Conservation (phyloP, 2,888 invertebrate genomes). For the Druceiella hillmani region DNA sequence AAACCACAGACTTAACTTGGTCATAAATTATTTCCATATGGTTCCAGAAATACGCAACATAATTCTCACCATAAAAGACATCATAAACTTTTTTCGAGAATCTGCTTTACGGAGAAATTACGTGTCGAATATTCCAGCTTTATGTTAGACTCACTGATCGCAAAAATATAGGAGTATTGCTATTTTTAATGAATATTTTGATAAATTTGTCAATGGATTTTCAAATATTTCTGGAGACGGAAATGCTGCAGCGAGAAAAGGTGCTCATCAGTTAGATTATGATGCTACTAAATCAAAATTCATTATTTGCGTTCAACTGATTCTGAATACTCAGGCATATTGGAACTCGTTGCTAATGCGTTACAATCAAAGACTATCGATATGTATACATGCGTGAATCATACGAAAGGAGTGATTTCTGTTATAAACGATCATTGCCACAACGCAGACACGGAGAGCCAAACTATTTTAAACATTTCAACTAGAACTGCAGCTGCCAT, state of each 20-base stretch:
- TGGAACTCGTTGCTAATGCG: slow-evolving; percentile 12
- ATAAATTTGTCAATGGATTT: slow-evolving; percentile 11
- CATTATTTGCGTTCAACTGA: slow-evolving; percentile 8
- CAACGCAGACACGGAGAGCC: slow-evolving; percentile 7
- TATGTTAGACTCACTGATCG: slow-evolving; percentile 18
- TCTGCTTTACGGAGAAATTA: slow-evolving; percentile 18
- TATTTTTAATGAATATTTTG: slow-evolving; percentile 18
- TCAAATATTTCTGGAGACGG: slow-evolving; percentile 2
- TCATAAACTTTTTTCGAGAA: slow-evolving; percentile 23
- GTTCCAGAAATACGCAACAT: slow-evolving; percentile 23
- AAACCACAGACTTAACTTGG: slow-evolving; percentile 23
- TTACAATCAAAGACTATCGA: slow-evolving; percentile 10
- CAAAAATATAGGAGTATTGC: slow-evolving; percentile 20
- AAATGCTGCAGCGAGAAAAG: slow-evolving; percentile 6
- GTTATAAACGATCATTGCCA: slow-evolving; percentile 7
- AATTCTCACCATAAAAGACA: slow-evolving; percentile 22
- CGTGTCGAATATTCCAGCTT: too few relatives aligned
- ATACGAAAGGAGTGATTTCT: slow-evolving; percentile 6
- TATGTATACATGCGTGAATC: slow-evolving; percentile 9
- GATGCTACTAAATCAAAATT: slow-evolving; percentile 8
- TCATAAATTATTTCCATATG: slow-evolving; percentile 23
- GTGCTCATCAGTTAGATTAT: slow-evolving; percentile 10
- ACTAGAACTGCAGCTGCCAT: slow-evolving; percentile 10
- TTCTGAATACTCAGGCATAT: slow-evolving; percentile 11
- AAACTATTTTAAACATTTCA: slow-evolving; percentile 9